These are phyloP conservation scores for Myotis davidii DNA, from an alignment of 2,113 vertebrate species.

Conservation along the genomic window DNA sequence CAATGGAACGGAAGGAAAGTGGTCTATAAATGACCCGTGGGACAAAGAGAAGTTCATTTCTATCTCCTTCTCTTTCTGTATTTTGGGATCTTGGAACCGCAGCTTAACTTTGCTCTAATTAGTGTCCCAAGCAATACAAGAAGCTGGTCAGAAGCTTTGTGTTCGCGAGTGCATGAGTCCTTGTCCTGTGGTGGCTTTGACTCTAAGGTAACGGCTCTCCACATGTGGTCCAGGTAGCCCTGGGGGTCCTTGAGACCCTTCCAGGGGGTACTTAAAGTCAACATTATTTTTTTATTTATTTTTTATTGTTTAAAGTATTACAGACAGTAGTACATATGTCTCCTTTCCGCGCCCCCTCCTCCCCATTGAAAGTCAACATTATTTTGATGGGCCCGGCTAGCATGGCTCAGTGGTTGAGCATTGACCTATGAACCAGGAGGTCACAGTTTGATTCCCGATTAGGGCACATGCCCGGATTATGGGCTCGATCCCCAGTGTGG, in stretches of 20 bases:
- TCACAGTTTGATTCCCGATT: too few species aligned
- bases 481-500: too few species aligned
- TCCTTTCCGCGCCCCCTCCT: too few species aligned
- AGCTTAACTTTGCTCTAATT: neutral
- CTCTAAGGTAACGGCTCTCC: neutral
- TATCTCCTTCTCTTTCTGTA: neutral
- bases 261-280: neutral
- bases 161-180: neutral
- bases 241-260: neutral
- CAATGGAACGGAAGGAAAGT: neutral
- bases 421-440: too few species aligned
- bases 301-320: too few species aligned
- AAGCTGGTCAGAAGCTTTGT: neutral
- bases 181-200: neutral
- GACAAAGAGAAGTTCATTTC: constrained; percentile 1
- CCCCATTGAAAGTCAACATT: neutral
- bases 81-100: neutral
- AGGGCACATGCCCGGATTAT: too few species aligned
- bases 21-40: neutral
- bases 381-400: too few species aligned
- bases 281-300: neutral
- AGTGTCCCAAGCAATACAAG: neutral
- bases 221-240: neutral
- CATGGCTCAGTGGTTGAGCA: too few species aligned
- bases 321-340: too few species aligned